These are phyloP conservation scores for Hyles euphorbiae DNA, from an alignment of 1,140 invertebrate genomes.

Conservation along the genomic window DNA sequence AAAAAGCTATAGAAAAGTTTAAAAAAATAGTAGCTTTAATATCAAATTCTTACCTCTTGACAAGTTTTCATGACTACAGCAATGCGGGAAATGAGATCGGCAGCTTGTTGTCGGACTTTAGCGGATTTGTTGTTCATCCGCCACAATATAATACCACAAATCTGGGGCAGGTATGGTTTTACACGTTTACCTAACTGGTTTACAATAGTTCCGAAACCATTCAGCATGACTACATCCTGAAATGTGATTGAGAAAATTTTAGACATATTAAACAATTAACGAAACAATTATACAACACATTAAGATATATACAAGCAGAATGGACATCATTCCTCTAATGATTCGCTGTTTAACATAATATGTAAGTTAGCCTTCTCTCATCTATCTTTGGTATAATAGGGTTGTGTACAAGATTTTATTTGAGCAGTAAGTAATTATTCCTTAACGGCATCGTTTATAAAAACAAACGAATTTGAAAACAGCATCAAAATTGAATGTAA, in stretches of 20 bases:
- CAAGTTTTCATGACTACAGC: slow-evolving; percentile 99
- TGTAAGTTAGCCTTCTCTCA: too few species aligned
- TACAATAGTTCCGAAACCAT: slow-evolving; percentile 99
- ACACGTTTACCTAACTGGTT: slow-evolving; percentile 98
- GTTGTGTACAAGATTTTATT: too few species aligned
- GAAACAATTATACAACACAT: too few species aligned
- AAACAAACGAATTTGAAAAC: too few species aligned
- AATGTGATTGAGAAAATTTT: slow-evolving; percentile 10
- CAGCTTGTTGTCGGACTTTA: slow-evolving; percentile 99
- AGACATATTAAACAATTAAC: background rate
- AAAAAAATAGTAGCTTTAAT: background rate
- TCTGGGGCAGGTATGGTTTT: slow-evolving; percentile 99
- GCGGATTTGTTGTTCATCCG: slow-evolving; percentile 99
- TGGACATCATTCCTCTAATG: too few species aligned
- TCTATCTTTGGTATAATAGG: too few species aligned
- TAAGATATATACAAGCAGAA: too few species aligned
- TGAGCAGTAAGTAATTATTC: too few species aligned
- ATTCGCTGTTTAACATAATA: too few species aligned
- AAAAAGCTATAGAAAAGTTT: background rate
- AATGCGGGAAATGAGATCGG: slow-evolving; percentile 98
- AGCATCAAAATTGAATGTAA: too few species aligned
- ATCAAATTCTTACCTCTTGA: slow-evolving; percentile 86
- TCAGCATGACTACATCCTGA: slow-evolving; percentile 99
- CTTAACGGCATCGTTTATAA: too few species aligned
- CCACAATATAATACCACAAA: slow-evolving; percentile 99